Evolutionary conservation across 2,888 invertebrate genomes (phyloP).

Genomic region (Eupithecia subumbrata): DNA sequence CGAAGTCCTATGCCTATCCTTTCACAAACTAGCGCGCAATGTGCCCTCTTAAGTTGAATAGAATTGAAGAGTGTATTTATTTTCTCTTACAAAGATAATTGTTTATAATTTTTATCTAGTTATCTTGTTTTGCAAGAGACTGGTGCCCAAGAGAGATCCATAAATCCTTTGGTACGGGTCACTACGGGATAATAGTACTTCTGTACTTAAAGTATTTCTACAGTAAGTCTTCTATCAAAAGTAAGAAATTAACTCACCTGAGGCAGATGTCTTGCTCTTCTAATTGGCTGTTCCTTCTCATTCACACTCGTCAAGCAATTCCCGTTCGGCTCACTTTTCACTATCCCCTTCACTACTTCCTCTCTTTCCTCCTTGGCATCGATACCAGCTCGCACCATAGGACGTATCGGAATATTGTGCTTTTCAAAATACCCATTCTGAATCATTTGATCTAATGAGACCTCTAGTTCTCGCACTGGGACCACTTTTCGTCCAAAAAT

Average conservation of each 20-base stretch:
- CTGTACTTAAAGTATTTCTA: too few relatives aligned
- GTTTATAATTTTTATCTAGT: too few relatives aligned
- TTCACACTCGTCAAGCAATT: conserved; percentile 64
- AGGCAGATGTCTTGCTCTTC: conserved; percentile 68
- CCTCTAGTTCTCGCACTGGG: conserved; percentile 78
- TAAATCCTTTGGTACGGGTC: too few relatives aligned
- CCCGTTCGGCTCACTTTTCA: conserved; percentile 68
- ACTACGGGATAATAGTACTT: too few relatives aligned
- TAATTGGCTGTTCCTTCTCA: conserved; percentile 37
- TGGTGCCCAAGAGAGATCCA: too few relatives aligned
- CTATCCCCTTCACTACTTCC: conserved; percentile 45
- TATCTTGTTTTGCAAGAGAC: too few relatives aligned
- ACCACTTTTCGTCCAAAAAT: conserved; percentile 74
- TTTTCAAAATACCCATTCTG: conserved; percentile 81
- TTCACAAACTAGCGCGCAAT: too few relatives aligned
- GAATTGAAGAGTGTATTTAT: too few relatives aligned
- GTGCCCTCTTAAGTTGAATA: too few relatives aligned
- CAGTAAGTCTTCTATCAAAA: too few relatives aligned
- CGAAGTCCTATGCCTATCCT: too few relatives aligned
- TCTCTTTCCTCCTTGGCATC: conserved; percentile 57
- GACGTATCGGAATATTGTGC: conserved; percentile 75
- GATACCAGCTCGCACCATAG: conserved; percentile 54
- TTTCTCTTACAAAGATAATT: too few relatives aligned
- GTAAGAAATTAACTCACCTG: conserved; percentile 60
- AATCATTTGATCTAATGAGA: conserved; percentile 80